A percentile compares a stretch with the other conserved stretches of the same genome.
These are phyloP conservation scores for Latrodectus geometricus DNA, from an alignment of 1,140 invertebrate species.

Conservation along the genomic window DNA sequence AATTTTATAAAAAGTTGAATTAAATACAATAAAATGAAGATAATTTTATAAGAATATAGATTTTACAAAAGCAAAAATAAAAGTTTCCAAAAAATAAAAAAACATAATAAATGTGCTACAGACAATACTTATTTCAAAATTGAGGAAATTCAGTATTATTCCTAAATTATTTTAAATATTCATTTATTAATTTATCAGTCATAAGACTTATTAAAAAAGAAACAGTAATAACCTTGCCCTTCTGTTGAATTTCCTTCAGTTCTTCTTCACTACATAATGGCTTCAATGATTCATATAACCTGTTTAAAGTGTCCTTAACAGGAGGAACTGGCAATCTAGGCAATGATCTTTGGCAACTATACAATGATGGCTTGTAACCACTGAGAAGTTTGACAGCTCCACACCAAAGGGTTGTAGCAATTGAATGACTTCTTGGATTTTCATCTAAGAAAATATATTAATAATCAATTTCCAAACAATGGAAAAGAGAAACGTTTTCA, in stretches of 20 bases:
- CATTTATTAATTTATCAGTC: too few relatives aligned
- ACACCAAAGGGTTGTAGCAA: conserved; percentile 69
- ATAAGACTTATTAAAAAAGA: too few relatives aligned
- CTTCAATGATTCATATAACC: conserved; percentile 70
- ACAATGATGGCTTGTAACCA: conserved; percentile 71
- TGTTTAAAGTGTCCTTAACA: conserved; percentile 68
- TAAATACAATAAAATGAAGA: too few relatives aligned
- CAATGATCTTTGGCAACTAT: conserved; percentile 71
- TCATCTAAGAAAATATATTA: conserved; percentile 30
- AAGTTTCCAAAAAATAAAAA: too few relatives aligned
- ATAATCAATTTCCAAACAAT: not conserved
- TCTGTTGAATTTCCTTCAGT: conserved; percentile 67
- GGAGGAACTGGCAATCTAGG: conserved; percentile 72
- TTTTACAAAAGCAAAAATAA: too few relatives aligned
- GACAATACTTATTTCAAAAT: too few relatives aligned
- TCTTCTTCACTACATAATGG: conserved; percentile 71
- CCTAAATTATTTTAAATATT: too few relatives aligned
- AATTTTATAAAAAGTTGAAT: too few relatives aligned
- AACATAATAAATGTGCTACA: too few relatives aligned
- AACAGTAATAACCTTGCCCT: conserved; percentile 66
- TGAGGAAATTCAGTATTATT: too few relatives aligned
- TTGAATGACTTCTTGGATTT: conserved; percentile 65
- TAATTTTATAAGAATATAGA: too few relatives aligned
- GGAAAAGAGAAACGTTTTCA: not conserved
- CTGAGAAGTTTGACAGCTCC: conserved; percentile 69